A percentile compares a stretch with the other conserved stretches of the same genome.
These are phyloP conservation scores for Oligia latruncula DNA, from an alignment of 2,888 invertebrate species.

Conservation along the genomic window DNA sequence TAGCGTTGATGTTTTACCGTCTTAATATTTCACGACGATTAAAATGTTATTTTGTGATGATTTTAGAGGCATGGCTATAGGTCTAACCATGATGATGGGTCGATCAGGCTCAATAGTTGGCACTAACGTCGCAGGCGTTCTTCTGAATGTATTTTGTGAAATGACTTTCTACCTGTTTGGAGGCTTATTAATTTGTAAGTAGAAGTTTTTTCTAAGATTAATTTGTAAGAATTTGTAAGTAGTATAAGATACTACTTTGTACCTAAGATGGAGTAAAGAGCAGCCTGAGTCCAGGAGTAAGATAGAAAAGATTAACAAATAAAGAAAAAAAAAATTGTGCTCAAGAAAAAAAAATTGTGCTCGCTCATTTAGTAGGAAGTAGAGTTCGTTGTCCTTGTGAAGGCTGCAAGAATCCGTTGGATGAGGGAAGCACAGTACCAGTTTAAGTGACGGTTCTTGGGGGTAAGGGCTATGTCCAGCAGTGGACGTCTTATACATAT, in stretches of 20 bases:
- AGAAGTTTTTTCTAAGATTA: conserved; percentile 62
- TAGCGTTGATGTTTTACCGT: not conserved
- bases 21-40: not conserved
- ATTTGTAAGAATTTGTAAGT: conserved; percentile 87
- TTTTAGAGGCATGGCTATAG: conserved; percentile 91
- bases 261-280: not conserved
- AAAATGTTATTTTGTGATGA: not conserved
- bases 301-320: not conserved
- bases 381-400: not conserved
- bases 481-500: too few relatives aligned
- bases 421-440: too few relatives aligned
- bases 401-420: too few relatives aligned
- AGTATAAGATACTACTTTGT: not conserved
- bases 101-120: conserved; percentile 91
- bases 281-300: not conserved
- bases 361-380: not conserved
- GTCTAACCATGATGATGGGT: conserved; percentile 91
- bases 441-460: too few relatives aligned
- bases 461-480: too few relatives aligned
- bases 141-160: conserved; percentile 91
- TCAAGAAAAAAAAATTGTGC: not conserved
- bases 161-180: conserved; percentile 91
- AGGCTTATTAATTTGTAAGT: conserved; percentile 85
- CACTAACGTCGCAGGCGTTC: conserved; percentile 90
- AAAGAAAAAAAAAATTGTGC: not conserved